A percentile compares a stretch with the other conserved stretches of the same genome.
phyloP scores from a whole-genome alignment of 2,797 vertebrate species.

The Anabas testudineus region DNA sequence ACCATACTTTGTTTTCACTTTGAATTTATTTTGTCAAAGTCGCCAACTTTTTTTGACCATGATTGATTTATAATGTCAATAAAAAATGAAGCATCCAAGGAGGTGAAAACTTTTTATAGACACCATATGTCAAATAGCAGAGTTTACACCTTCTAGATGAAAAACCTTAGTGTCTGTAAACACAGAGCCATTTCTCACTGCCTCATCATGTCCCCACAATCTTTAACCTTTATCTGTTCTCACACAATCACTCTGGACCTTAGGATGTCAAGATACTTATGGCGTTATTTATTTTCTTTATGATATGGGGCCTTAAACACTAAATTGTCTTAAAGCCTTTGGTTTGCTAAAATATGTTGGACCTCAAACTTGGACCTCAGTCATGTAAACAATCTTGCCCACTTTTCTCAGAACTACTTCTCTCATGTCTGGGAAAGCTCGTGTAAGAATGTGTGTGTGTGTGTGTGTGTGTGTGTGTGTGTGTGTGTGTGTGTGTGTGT shows the following conservation, averaged over 20 bases:
- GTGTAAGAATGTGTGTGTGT: constrained; percentile 41
- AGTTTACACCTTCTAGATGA: neutral
- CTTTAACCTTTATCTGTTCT: constrained; percentile 43
- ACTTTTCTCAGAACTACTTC: constrained; percentile 65
- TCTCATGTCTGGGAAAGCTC: constrained; percentile 77
- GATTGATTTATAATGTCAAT: too few species aligned
- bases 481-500: constrained; percentile 15
- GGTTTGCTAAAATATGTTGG: constrained; percentile 71
- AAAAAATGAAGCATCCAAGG: too few species aligned
- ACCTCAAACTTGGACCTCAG: constrained; percentile 80
- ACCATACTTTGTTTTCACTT: too few species aligned
- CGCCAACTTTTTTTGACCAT: too few species aligned
- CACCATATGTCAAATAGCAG: constrained; percentile 2
- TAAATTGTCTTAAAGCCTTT: constrained; percentile 60
- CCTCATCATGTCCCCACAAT: constrained; percentile 11
- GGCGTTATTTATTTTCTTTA: constrained; percentile 72
- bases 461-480: constrained; percentile 42
- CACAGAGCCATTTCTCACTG: constrained; percentile 8
- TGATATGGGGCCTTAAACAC: constrained; percentile 39
- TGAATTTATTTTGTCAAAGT: too few species aligned
- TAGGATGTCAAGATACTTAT: constrained; percentile 41
- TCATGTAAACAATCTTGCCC: constrained; percentile 77
- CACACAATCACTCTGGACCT: constrained; percentile 38
- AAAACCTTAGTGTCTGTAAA: constrained; percentile 11
- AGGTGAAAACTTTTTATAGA: too few species aligned